phyloP scores from a whole-genome alignment of 2,888 invertebrate genomes.

The Yponomeuta evonymella region DNA sequence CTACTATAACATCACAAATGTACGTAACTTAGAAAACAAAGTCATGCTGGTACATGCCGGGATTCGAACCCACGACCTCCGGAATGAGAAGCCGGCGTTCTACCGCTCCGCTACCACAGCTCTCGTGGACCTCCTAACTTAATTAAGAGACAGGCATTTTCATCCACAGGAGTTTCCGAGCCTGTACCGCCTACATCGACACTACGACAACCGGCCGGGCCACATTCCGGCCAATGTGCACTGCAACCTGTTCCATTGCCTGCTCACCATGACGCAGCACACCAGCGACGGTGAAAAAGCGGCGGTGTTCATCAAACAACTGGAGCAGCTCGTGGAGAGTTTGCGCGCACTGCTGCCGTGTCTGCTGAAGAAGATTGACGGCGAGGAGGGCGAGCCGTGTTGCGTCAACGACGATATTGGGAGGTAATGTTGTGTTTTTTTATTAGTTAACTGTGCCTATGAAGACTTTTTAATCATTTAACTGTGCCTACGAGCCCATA shows the following conservation, averaged over 20 bases:
- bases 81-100: too few species aligned
- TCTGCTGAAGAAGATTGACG: constrained; percentile 43
- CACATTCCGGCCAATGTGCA: constrained; percentile 57
- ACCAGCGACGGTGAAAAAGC: constrained; percentile 47
- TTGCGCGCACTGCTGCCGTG: constrained; percentile 55
- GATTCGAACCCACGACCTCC: too few species aligned
- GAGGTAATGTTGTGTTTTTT: constrained; percentile 36
- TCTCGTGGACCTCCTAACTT: too few species aligned
- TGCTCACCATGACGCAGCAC: constrained; percentile 53
- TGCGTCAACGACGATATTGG: constrained; percentile 58
- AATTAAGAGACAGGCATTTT: background rate
- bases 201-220: constrained; percentile 59
- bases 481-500: too few species aligned
- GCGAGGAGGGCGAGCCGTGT: constrained; percentile 39
- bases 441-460: too few species aligned
- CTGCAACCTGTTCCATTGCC: constrained; percentile 59
- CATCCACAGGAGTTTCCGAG: constrained; percentile 55
- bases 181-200: constrained; percentile 57
- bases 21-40: too few species aligned
- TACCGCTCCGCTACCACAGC: too few species aligned
- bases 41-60: too few species aligned
- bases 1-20: too few species aligned
- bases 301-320: constrained; percentile 56
- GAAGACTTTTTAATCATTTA: too few species aligned
- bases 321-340: constrained; percentile 55